phyloP scores from a whole-genome alignment of 2,797 vertebrate species.

The Pelochelys cantorii region DNA sequence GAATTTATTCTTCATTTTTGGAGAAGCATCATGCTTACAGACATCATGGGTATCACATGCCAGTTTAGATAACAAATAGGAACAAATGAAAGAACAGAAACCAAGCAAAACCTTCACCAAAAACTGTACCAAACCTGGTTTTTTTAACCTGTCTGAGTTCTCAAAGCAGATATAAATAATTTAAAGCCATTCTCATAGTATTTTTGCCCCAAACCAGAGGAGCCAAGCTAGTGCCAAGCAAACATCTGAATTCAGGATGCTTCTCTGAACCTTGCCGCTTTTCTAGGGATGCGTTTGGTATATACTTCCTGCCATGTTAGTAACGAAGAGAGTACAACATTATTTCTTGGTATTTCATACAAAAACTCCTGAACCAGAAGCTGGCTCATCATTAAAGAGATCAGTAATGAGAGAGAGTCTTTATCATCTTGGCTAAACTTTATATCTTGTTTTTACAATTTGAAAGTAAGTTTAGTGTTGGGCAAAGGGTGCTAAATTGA shows the following conservation, averaged over 20 bases:
- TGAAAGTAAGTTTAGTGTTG: background rate
- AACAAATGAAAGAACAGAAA: background rate
- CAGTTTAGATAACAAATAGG: background rate
- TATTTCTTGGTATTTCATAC: background rate
- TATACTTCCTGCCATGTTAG: background rate
- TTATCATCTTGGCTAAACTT: background rate
- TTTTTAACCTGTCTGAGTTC: background rate
- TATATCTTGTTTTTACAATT: background rate
- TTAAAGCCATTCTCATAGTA: background rate
- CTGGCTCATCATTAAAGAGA: background rate
- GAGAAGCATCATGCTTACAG: background rate
- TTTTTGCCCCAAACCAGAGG: background rate
- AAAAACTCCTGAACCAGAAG: background rate
- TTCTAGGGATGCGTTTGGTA: slow-evolving; percentile 13
- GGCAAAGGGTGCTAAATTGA: background rate
- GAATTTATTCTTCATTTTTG: slow-evolving; percentile 16
- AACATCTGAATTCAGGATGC: slow-evolving; percentile 8
- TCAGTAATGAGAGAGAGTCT: background rate
- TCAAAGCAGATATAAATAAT: background rate
- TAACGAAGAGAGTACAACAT: background rate
- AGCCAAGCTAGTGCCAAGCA: background rate
- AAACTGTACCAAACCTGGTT: background rate
- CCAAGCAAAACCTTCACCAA: background rate
- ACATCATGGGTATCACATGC: background rate
- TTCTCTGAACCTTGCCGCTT: slow-evolving; percentile 22